Conservation (phyloP, 2,113 vertebrate species). For the Lethenteron reissneri region DNA sequence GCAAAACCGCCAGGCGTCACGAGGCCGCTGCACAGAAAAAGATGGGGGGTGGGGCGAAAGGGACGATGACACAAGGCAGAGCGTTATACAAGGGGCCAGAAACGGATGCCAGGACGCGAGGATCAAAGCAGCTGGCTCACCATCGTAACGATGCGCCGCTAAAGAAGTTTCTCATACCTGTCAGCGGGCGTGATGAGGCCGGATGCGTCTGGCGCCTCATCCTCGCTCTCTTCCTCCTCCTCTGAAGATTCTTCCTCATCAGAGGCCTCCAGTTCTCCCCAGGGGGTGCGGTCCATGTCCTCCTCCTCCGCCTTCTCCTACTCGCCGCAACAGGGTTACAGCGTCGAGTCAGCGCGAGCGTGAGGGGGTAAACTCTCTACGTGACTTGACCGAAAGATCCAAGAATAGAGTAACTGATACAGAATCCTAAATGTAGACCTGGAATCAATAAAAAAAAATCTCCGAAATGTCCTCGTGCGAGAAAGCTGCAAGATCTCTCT, state of each 20-base stretch:
- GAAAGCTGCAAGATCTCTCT: too few species aligned
- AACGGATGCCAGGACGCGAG: neutral
- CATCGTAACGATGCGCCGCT: too few species aligned
- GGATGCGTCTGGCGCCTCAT: slow-evolving; percentile 68
- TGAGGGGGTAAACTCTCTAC: too few species aligned
- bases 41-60: neutral
- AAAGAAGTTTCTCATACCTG: slow-evolving; percentile 28
- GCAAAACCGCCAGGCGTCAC: slow-evolving; percentile 75
- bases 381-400: too few species aligned
- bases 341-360: too few species aligned
- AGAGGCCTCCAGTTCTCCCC: slow-evolving; percentile 68
- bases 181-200: slow-evolving; percentile 75
- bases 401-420: too few species aligned
- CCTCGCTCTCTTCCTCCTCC: slow-evolving; percentile 74
- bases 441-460: too few species aligned
- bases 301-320: slow-evolving; percentile 68
- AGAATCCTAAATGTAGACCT: too few species aligned
- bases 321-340: neutral
- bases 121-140: neutral
- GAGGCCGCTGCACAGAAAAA: slow-evolving; percentile 31
- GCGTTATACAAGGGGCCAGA: neutral
- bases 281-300: slow-evolving; percentile 52
- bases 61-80: neutral
- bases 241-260: slow-evolving; percentile 60
- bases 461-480: too few species aligned